Percentiles rank a stretch among this genome's conserved stretches.
Evolutionary conservation across 2,113 vertebrate genomes (phyloP).

Genomic region (Dendrocopos noguchii): DNA sequence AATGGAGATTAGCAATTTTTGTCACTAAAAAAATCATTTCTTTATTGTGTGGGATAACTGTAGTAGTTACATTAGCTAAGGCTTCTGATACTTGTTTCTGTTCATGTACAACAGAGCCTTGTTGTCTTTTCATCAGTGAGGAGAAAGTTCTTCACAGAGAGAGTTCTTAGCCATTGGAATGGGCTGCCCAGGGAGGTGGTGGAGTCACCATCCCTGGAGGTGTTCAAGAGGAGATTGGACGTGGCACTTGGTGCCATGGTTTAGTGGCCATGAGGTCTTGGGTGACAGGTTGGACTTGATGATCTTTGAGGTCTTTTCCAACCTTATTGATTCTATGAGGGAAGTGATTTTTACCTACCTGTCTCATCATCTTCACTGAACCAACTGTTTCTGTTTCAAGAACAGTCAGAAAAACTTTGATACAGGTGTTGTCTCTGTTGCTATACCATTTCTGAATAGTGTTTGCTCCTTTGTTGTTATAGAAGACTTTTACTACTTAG

Average conservation of each 20-base stretch:
- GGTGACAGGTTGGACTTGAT: too few species aligned
- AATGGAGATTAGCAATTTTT: conserved; percentile 73
- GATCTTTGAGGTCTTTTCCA: too few species aligned
- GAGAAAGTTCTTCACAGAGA: too few species aligned
- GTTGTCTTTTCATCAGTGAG: neutral
- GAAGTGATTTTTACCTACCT: neutral
- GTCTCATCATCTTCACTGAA: neutral
- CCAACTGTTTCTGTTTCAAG: neutral
- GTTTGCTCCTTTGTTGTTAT: neutral
- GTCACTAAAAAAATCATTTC: conserved; percentile 64
- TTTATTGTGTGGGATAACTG: neutral
- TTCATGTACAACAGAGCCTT: neutral
- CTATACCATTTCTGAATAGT: neutral
- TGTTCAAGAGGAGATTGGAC: too few species aligned
- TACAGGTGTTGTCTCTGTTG: neutral
- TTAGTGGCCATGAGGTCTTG: too few species aligned
- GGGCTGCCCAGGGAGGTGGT: too few species aligned
- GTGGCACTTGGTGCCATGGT: too few species aligned
- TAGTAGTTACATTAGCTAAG: neutral
- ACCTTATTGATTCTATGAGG: neutral
- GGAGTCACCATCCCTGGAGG: too few species aligned
- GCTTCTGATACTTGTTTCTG: neutral
- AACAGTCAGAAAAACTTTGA: neutral
- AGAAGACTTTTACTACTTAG: neutral
- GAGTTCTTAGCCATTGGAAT: too few species aligned